A percentile compares a stretch with the other conserved stretches of the same genome.
phyloP scores from a whole-genome alignment of 2,113 vertebrate genomes.

The Chionodraco myersi region DNA sequence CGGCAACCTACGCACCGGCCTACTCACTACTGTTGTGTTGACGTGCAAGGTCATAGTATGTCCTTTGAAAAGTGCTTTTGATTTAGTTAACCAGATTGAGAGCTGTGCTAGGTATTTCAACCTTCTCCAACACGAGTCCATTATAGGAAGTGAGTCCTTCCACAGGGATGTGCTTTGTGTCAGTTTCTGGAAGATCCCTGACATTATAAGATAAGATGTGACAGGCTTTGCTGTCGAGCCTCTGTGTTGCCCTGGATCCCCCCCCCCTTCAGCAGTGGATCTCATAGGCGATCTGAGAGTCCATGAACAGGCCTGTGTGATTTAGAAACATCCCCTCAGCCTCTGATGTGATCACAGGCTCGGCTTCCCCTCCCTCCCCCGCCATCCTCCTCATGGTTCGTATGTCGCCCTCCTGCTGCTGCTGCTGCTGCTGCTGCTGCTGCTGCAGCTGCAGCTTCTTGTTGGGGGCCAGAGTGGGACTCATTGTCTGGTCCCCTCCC shows the following conservation, averaged over 20 bases:
- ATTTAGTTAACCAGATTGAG: neutral
- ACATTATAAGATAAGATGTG: slow-evolving; percentile 3
- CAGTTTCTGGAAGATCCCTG: slow-evolving; percentile 7
- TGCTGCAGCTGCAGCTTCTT: slow-evolving; percentile 59
- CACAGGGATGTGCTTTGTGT: slow-evolving; percentile 8
- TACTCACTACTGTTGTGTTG: slow-evolving; percentile 15
- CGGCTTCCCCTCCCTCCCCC: slow-evolving; percentile 81
- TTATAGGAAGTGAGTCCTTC: slow-evolving; percentile 4
- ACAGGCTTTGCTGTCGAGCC: neutral
- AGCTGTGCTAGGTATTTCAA: slow-evolving; percentile 3
- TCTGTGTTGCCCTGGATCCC: neutral
- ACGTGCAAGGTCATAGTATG: slow-evolving; percentile 1
- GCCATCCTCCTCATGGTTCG: slow-evolving; percentile 76
- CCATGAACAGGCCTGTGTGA: slow-evolving; percentile 84
- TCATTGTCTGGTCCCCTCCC: slow-evolving; percentile 42
- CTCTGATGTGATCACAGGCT: slow-evolving; percentile 78
- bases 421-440: slow-evolving; percentile 51
- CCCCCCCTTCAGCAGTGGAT: slow-evolving; percentile 87
- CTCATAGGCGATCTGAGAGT: slow-evolving; percentile 89
- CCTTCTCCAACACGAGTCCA: neutral
- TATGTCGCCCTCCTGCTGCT: slow-evolving; percentile 64
- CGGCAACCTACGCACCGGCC: neutral
- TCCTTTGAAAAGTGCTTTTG: slow-evolving; percentile 8
- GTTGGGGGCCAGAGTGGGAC: slow-evolving; percentile 56
- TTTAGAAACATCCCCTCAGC: slow-evolving; percentile 84